Percentiles rank a stretch among this genome's conserved stretches.
Evolutionary conservation across 2,113 vertebrate genomes (phyloP).

Genomic region (Labeo catla): DNA sequence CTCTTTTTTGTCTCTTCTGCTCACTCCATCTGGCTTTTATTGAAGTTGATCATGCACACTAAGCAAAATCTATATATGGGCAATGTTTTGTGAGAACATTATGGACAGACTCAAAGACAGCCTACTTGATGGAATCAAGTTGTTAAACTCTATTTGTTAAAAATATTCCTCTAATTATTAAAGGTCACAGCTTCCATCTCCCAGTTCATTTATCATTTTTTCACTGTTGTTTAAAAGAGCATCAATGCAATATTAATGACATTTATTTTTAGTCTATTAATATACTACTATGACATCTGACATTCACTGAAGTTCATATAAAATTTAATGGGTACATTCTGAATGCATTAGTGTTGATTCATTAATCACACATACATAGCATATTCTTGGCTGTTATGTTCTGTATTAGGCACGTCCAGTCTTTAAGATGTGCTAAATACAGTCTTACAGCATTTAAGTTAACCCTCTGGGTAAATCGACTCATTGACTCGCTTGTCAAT

Average conservation of each 20-base stretch:
- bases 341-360: too few species aligned
- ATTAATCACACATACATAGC: too few species aligned
- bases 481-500: too few species aligned
- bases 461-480: too few species aligned
- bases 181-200: neutral
- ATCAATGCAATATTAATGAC: too few species aligned
- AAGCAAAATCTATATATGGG: conserved; percentile 29
- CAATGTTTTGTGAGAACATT: neutral
- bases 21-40: conserved; percentile 22
- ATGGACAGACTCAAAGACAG: neutral
- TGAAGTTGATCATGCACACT: neutral
- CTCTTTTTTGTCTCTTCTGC: conserved; percentile 9
- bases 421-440: too few species aligned
- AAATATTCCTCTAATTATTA: neutral
- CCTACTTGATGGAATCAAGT: neutral
- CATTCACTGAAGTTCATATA: neutral
- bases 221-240: too few species aligned
- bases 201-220: neutral
- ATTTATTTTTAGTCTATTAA: conserved; percentile 23
- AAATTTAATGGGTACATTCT: neutral
- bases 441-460: too few species aligned
- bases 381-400: too few species aligned
- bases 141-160: neutral
- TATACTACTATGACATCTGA: neutral
- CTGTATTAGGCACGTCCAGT: too few species aligned